Conservation (phyloP, 2,113 vertebrate species). For the Cebidichthys violaceus region DNA sequence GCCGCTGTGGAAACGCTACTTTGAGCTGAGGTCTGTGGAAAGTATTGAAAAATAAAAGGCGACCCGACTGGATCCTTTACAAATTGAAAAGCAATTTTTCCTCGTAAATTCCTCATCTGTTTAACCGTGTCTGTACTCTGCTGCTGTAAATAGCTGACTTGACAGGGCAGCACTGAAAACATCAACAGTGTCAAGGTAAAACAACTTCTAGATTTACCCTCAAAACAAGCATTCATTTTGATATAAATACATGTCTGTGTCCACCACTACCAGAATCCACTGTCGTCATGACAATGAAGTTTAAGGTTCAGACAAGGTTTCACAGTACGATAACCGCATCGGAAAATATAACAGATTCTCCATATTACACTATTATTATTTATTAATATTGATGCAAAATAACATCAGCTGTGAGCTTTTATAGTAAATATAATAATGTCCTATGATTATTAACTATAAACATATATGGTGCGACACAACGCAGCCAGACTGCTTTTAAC, state of each 20-base stretch:
- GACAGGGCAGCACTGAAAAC: not conserved
- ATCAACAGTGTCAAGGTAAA: slow-evolving; percentile 17
- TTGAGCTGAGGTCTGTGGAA: not conserved
- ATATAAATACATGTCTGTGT: slow-evolving; percentile 7
- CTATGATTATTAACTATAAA: too few relatives aligned
- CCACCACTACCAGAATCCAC: not conserved
- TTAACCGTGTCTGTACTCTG: slow-evolving; percentile 18
- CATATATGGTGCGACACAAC: too few relatives aligned
- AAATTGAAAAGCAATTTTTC: slow-evolving; percentile 17
- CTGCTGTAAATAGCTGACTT: slow-evolving; percentile 29
- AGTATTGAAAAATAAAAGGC: not conserved
- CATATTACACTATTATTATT: too few relatives aligned
- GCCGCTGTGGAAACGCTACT: not conserved
- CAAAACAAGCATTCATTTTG: slow-evolving; percentile 17
- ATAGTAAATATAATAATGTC: too few relatives aligned
- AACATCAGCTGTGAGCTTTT: too few relatives aligned
- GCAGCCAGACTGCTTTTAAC: too few relatives aligned
- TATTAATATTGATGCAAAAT: too few relatives aligned
- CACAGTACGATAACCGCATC: too few relatives aligned
- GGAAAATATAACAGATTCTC: too few relatives aligned
- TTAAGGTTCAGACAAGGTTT: not conserved
- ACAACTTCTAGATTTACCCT: slow-evolving; percentile 23
- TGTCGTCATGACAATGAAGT: not conserved
- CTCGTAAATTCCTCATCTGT: slow-evolving; percentile 38
- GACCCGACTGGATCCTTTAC: slow-evolving; percentile 5